Evolutionary conservation across 2,888 invertebrate species (phyloP).

Genomic region (Aricia artaxerxes): DNA sequence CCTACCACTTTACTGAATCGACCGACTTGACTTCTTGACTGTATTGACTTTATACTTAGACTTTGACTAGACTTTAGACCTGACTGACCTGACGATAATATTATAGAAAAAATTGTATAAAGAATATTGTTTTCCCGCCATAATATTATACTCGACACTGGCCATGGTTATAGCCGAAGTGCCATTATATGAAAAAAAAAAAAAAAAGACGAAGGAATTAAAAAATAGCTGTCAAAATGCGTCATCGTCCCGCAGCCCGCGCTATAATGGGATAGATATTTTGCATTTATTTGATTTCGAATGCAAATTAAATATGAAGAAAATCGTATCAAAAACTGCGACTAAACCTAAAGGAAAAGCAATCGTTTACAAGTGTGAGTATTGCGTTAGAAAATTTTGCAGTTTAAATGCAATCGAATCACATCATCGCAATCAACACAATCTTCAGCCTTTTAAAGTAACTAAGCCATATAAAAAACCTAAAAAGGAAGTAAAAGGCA

Average conservation of each 20-base stretch:
- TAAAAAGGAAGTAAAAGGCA: conserved; percentile 38
- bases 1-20: too few relatives aligned
- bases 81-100: too few relatives aligned
- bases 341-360: conserved; percentile 50
- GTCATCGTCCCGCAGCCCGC: conserved; percentile 36
- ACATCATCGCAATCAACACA: conserved; percentile 51
- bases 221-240: conserved; percentile 45
- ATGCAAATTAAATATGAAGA: conserved; percentile 40
- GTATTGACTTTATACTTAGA: too few relatives aligned
- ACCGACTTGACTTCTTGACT: too few relatives aligned
- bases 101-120: too few relatives aligned
- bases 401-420: conserved; percentile 49
- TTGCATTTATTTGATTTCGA: conserved; percentile 32
- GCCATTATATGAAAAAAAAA: background rate
- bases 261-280: conserved; percentile 15
- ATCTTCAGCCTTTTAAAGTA: conserved; percentile 38
- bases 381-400: conserved; percentile 54
- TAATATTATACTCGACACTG: too few relatives aligned
- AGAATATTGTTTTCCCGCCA: too few relatives aligned
- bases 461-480: conserved; percentile 38
- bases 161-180: too few relatives aligned
- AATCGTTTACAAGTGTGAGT: conserved; percentile 51
- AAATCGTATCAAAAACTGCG: conserved; percentile 58
- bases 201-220: background rate
- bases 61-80: too few relatives aligned